Evolutionary conservation across 2,113 vertebrate species (phyloP).

Genomic region (Syngnathus typhle): DNA sequence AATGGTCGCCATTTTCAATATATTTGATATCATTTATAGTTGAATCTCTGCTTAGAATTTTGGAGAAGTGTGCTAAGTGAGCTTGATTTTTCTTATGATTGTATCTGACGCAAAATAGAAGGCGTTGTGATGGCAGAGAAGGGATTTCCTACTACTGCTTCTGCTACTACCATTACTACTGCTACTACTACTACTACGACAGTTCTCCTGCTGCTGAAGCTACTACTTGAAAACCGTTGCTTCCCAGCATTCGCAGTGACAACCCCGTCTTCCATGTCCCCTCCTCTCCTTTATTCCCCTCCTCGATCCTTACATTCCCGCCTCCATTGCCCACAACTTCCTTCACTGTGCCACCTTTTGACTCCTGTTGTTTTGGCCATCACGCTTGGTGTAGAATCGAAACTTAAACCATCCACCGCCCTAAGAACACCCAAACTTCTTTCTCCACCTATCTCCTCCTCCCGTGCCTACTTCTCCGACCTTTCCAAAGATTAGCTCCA

Average conservation of each 20-base stretch:
- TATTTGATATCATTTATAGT: constrained; percentile 53
- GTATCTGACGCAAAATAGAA: constrained; percentile 55
- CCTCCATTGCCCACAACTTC: constrained; percentile 5
- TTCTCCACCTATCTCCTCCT: constrained; percentile 57
- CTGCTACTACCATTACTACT: constrained; percentile 62
- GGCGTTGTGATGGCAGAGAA: constrained; percentile 62
- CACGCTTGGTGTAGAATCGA: constrained; percentile 58
- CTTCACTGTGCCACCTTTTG: constrained; percentile 25
- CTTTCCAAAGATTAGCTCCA: constrained; percentile 52
- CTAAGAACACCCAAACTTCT: constrained; percentile 63
- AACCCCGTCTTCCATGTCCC: constrained; percentile 57
- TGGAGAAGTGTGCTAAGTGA: constrained; percentile 58
- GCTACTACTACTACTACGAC: constrained; percentile 51
- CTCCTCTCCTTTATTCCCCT: constrained; percentile 37
- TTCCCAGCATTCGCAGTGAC: constrained; percentile 71
- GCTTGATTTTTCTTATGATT: constrained; percentile 48
- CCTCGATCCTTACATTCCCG: constrained; percentile 29
- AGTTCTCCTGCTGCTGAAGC: constrained; percentile 63
- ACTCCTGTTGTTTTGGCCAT: constrained; percentile 19
- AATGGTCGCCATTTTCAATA: constrained; percentile 36
- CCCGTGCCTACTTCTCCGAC: constrained; percentile 28
- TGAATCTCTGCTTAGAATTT: constrained; percentile 60
- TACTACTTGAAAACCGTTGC: constrained; percentile 65
- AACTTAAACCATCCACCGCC: constrained; percentile 45
- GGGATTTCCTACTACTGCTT: constrained; percentile 57